phyloP scores from a whole-genome alignment of 2,113 vertebrate genomes.

The Antechinus flavipes region DNA sequence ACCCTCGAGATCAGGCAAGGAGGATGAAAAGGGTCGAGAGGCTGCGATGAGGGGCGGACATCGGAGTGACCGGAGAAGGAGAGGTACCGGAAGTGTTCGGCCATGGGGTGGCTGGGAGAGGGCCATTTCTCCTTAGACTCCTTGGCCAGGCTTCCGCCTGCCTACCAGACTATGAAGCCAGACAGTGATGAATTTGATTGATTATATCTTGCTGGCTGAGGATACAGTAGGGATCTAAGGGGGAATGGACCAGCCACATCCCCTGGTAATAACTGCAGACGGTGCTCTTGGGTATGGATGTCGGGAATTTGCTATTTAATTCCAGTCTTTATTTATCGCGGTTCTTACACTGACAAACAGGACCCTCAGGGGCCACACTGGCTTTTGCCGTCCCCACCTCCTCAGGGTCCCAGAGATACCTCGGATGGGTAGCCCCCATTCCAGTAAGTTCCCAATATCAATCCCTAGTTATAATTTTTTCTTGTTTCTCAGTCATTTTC shows the following conservation, averaged over 20 bases:
- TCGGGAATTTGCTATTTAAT: neutral
- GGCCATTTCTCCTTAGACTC: neutral
- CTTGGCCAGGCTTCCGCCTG: neutral
- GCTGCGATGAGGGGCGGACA: neutral
- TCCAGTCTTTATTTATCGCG: neutral
- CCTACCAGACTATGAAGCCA: neutral
- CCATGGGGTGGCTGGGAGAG: neutral
- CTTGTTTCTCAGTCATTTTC: neutral
- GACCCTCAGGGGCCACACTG: neutral
- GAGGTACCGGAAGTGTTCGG: neutral
- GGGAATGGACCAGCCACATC: neutral
- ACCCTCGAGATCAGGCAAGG: neutral
- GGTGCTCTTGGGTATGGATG: neutral
- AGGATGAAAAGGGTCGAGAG: neutral
- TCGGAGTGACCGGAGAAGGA: neutral
- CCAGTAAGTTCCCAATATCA: neutral
- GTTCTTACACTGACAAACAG: neutral
- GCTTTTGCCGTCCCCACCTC: neutral
- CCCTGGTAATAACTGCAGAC: neutral
- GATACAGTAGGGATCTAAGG: neutral
- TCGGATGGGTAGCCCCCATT: neutral
- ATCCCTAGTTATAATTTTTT: neutral
- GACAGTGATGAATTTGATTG: neutral
- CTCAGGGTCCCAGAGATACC: neutral
- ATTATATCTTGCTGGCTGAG: neutral